Evolutionary conservation across 2,113 vertebrate species (phyloP).

Genomic region (Rhinopomastus cyanomelas): DNA sequence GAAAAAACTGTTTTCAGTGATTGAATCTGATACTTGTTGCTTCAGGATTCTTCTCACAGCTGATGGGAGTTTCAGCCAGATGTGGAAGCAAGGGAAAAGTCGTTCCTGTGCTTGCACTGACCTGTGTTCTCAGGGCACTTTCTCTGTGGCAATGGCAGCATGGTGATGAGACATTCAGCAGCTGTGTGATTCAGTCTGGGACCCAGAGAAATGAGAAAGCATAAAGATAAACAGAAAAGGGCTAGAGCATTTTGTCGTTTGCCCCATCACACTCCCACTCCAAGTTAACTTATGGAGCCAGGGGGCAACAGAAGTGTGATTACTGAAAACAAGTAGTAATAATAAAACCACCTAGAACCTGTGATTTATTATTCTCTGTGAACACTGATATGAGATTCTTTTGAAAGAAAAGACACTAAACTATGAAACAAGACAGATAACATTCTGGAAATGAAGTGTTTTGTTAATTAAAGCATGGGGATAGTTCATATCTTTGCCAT

Average conservation of each 20-base stretch:
- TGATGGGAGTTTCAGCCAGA: constrained; percentile 33
- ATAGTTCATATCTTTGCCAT: constrained; percentile 11
- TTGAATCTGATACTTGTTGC: constrained; percentile 5
- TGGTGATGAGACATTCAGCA: constrained; percentile 25
- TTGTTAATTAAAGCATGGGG: constrained; percentile 9
- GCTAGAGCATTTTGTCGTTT: constrained; percentile 12
- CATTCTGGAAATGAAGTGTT: constrained; percentile 26
- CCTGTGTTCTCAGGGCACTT: constrained; percentile 53
- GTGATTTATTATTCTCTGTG: constrained; percentile 21
- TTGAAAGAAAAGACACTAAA: constrained; percentile 3
- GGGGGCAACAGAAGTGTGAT: background rate
- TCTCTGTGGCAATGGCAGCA: constrained; percentile 45
- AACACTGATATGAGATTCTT: constrained; percentile 19
- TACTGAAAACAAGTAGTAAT: background rate
- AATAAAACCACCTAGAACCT: background rate
- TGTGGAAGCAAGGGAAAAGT: constrained; percentile 51
- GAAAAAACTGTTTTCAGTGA: constrained; percentile 27
- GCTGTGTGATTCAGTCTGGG: constrained; percentile 41
- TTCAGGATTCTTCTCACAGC: constrained; percentile 10
- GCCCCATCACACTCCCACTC: background rate
- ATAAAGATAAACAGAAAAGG: constrained; percentile 37
- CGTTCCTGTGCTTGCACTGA: constrained; percentile 38
- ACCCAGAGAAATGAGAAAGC: constrained; percentile 29
- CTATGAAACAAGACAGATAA: constrained; percentile 19
- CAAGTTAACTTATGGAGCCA: constrained; percentile 37